Percentiles rank a stretch among this genome's conserved stretches.
phyloP scores from a whole-genome alignment of 2,113 vertebrate species.

The Embiotoca jacksoni region DNA sequence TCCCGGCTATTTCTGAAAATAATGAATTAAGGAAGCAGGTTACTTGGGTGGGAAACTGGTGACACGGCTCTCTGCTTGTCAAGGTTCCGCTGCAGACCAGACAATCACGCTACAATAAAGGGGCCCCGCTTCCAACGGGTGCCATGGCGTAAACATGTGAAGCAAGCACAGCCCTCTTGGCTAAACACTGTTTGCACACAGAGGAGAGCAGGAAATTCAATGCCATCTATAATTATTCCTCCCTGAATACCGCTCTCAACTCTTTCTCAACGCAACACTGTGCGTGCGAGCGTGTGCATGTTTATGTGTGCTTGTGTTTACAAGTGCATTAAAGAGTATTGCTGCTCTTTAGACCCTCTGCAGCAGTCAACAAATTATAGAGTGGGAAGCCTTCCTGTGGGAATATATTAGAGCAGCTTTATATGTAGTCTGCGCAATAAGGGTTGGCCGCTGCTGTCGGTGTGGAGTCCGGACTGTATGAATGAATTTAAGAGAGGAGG shows the following conservation, averaged over 20 bases:
- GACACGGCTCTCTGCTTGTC: slow-evolving; percentile 7
- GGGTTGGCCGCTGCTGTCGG: slow-evolving; percentile 47
- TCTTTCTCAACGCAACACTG: slow-evolving; percentile 48
- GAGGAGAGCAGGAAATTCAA: slow-evolving; percentile 66
- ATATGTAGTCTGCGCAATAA: slow-evolving; percentile 47
- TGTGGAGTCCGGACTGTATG: slow-evolving; percentile 44
- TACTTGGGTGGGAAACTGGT: slow-evolving; percentile 1
- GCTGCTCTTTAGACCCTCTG: slow-evolving; percentile 71
- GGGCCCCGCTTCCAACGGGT: slow-evolving; percentile 38
- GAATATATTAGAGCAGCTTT: slow-evolving; percentile 70
- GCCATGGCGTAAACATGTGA: slow-evolving; percentile 57
- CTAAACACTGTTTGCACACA: slow-evolving; percentile 63
- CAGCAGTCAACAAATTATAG: slow-evolving; percentile 74
- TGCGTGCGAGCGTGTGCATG: slow-evolving; percentile 22
- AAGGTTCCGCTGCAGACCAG: slow-evolving; percentile 21
- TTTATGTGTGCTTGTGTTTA: slow-evolving; percentile 55
- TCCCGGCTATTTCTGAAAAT: slow-evolving; percentile 4
- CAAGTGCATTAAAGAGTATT: slow-evolving; percentile 65
- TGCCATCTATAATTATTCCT: slow-evolving; percentile 75
- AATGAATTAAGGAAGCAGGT: slow-evolving; percentile 1
- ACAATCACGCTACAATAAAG: slow-evolving; percentile 46
- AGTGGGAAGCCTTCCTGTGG: slow-evolving; percentile 73
- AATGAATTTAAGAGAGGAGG: slow-evolving; percentile 62
- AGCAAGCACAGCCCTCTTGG: slow-evolving; percentile 52
- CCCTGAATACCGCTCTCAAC: slow-evolving; percentile 55